These are phyloP conservation scores for Diaprepes abbreviatus DNA, from an alignment of 2,888 invertebrate species.

Conservation along the genomic window DNA sequence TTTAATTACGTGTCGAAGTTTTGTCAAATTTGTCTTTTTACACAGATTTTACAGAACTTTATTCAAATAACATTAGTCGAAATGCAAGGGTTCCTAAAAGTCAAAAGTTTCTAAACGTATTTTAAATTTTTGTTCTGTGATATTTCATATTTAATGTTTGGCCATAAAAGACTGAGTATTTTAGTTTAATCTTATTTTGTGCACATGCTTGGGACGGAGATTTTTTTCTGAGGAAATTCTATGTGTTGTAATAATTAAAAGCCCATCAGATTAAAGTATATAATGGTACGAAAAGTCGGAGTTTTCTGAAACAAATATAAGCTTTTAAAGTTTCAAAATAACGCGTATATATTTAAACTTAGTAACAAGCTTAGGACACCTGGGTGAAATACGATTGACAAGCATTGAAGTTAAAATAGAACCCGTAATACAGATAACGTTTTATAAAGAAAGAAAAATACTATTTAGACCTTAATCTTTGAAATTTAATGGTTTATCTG, in stretches of 20 bases:
- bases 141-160: constrained; percentile 51
- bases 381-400: too few species aligned
- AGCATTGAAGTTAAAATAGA: too few species aligned
- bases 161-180: constrained; percentile 11
- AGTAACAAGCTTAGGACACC: too few species aligned
- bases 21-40: background rate
- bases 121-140: constrained; percentile 54
- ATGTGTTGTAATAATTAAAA: constrained; percentile 7
- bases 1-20: background rate
- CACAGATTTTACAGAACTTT: background rate
- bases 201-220: constrained; percentile 24
- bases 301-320: too few species aligned
- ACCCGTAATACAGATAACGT: too few species aligned
- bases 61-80: constrained; percentile 39
- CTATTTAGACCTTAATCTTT: too few species aligned
- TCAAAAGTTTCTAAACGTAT: constrained; percentile 57
- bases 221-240: too few species aligned
- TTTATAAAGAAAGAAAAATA: too few species aligned
- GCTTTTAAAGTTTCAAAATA: too few species aligned
- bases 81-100: constrained; percentile 57
- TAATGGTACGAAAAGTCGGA: too few species aligned
- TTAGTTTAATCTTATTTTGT: constrained; percentile 11
- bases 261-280: background rate
- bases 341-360: too few species aligned
- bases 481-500: too few species aligned